phyloP scores from a whole-genome alignment of 1,140 invertebrate genomes.

The Lepidotrigona ventralis region DNA sequence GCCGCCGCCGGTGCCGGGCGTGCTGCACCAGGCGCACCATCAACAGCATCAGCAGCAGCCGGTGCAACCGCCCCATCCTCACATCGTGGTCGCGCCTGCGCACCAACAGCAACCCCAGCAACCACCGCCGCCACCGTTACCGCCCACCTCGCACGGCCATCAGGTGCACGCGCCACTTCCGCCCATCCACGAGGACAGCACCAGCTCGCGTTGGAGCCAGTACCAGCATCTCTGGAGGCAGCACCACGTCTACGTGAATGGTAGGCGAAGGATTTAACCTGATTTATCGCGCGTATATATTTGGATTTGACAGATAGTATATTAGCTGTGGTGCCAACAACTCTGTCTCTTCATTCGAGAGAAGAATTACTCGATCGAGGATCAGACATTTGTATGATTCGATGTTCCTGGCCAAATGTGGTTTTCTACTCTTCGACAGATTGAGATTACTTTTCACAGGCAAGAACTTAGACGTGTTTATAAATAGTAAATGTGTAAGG shows the following conservation, averaged over 20 bases:
- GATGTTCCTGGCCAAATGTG: no score
- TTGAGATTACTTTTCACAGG: no score
- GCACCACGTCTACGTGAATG: conserved; percentile 81
- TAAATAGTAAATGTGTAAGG: no score
- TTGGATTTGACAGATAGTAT: no score
- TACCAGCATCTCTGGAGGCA: conserved; percentile 82
- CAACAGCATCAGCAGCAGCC: conserved; percentile 68
- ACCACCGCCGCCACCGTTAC: conserved; percentile 64
- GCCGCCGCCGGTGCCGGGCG: conserved; percentile 73
- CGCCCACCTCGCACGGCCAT: conserved; percentile 76
- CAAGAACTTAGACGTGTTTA: no score
- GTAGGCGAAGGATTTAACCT: conserved; percentile 65
- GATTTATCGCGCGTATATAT: no score
- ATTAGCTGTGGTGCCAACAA: no score
- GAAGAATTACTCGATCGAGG: no score
- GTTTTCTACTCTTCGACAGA: no score
- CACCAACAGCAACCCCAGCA: conserved; percentile 72
- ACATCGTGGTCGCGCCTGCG: conserved; percentile 74
- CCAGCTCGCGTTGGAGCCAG: conserved; percentile 79
- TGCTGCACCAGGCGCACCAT: conserved; percentile 72
- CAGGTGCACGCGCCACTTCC: conserved; percentile 79
- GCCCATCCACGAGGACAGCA: conserved; percentile 79
- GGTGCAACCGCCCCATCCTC: conserved; percentile 70
- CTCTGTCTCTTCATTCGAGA: no score
- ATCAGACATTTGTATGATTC: no score